phyloP scores from a whole-genome alignment of 2,888 invertebrate genomes.

The Lasius platythorax region DNA sequence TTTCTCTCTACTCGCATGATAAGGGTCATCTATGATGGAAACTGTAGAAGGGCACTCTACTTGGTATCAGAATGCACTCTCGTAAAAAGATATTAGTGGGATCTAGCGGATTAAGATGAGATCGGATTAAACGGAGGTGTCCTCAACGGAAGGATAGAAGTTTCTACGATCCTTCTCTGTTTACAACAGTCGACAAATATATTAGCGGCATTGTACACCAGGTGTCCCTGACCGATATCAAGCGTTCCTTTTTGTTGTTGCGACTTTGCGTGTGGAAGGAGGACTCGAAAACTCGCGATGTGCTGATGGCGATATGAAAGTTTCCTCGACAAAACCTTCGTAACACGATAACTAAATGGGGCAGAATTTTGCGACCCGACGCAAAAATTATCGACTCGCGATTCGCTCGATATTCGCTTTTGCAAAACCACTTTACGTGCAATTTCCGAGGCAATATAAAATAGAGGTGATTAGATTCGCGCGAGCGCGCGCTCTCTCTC shows the following conservation, averaged over 20 bases:
- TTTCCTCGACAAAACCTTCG: constrained; percentile 4
- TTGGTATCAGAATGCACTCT: constrained; percentile 21
- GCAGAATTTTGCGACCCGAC: constrained; percentile 4
- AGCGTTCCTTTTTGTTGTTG: not conserved
- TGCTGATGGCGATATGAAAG: constrained; percentile 25
- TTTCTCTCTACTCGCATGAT: not conserved
- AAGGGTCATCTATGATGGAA: constrained; percentile 19
- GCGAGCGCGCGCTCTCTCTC: not conserved
- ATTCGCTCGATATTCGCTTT: constrained; percentile 39
- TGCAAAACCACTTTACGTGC: constrained; percentile 30
- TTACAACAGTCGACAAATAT: constrained; percentile 7
- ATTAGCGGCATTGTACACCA: constrained; percentile 12
- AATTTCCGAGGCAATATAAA: constrained; percentile 35
- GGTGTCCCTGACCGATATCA: not conserved
- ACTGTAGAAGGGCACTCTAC: constrained; percentile 8
- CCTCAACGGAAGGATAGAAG: constrained; percentile 1
- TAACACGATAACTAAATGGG: not conserved
- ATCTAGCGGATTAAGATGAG: constrained; percentile 29
- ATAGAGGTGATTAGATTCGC: constrained; percentile 10
- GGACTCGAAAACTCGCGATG: not conserved
- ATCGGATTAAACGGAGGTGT: constrained; percentile 15
- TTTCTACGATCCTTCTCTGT: not conserved
- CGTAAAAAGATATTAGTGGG: constrained; percentile 30
- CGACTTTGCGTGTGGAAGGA: not conserved
- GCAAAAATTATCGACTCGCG: constrained; percentile 27